Evolutionary conservation across 2,888 invertebrate species (phyloP), one percentile per base, ranked within the genome.

Genomic region (Pediacus dermestoides): DNA sequence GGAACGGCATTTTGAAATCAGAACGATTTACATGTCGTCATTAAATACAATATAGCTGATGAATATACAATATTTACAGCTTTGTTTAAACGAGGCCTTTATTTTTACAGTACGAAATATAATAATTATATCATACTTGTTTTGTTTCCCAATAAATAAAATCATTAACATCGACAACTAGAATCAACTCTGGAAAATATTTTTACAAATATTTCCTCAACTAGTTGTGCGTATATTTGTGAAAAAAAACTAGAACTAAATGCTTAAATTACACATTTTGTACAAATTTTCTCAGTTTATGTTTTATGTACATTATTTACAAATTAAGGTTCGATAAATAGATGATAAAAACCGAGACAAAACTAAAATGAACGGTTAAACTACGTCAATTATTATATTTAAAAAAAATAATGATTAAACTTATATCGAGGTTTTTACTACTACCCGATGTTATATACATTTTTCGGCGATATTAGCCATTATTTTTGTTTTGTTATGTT

Each of bases 61-160:
- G 60, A 23, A 64, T 64, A 63, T 66, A 66, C 62, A 63, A 64
- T 66, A 67, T 66, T 63, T 67, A 66, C 66, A 67, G 61, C 61
- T 58, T 49, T 47, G 34, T 35, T 26, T 14, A 30, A 39, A 42
- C 42, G 42, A 46, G 44, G 48, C 45, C 47, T 9, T 23, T 23
- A n/a, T 6, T 47, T 47, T 47, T 36, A 44, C 33, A 47, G 53
- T 46, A 50, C 44, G 42, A 53, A 48, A n/a, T n/a, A n/a, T n/a
- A n/a, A 52, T 48, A 50, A 53, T 46, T 39, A 53, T 34, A 45
- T 45, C 44, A 50, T 51, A 48, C 47, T 53, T 39, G 32, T 35
- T 33, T 26, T 10, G 14, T 28, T 28, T 28, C 28, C 44, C 47
- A 38, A 48, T 42, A 47, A 60, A 57, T 56, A 57, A 52, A 44